Percentiles rank a stretch among this genome's conserved stretches.
These are phyloP conservation scores for Drosophila triauraria DNA, from an alignment of 1,140 invertebrate species.

Conservation along the genomic window DNA sequence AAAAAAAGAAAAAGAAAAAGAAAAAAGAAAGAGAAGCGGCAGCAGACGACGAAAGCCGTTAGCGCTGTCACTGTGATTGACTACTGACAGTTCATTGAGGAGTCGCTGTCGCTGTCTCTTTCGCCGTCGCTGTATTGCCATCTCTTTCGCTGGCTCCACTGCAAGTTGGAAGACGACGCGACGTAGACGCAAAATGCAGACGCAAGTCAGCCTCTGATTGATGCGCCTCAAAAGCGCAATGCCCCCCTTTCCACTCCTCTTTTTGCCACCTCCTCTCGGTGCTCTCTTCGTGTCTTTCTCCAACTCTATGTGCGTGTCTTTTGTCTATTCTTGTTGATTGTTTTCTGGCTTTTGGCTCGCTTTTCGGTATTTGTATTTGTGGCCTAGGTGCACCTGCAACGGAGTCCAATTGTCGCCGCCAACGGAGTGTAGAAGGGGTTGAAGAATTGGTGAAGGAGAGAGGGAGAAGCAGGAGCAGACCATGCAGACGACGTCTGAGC, in stretches of 20 bases:
- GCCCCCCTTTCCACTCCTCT: conserved; percentile 12
- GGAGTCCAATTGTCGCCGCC: conserved; percentile 36
- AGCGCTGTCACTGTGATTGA: conserved; percentile 55
- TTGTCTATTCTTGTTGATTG: conserved; percentile 50
- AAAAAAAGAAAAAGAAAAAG: neutral
- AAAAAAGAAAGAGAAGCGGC: conserved; percentile 10
- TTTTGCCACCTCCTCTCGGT: conserved; percentile 1
- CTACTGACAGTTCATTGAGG: conserved; percentile 54
- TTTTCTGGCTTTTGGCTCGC: conserved; percentile 45
- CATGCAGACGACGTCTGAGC: conserved; percentile 39
- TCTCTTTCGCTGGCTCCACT: conserved; percentile 9
- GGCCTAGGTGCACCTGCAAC: conserved; percentile 51
- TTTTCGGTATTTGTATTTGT: conserved; percentile 31
- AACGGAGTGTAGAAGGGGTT: neutral
- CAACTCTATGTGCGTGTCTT: conserved; percentile 37
- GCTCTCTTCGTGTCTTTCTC: neutral
- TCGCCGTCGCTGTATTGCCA: neutral
- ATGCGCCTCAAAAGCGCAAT: conserved; percentile 53
- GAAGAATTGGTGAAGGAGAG: conserved; percentile 4
- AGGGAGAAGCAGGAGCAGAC: neutral
- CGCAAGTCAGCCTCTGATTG: conserved; percentile 55
- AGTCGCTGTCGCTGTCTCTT: conserved; percentile 22
- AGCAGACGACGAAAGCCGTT: conserved; percentile 45
- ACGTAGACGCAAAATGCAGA: conserved; percentile 21
- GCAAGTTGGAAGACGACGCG: conserved; percentile 4